Base-by-base conservation (phyloP, 2,797 vertebrate species). In the Paedocypris micromegethes region DNA sequence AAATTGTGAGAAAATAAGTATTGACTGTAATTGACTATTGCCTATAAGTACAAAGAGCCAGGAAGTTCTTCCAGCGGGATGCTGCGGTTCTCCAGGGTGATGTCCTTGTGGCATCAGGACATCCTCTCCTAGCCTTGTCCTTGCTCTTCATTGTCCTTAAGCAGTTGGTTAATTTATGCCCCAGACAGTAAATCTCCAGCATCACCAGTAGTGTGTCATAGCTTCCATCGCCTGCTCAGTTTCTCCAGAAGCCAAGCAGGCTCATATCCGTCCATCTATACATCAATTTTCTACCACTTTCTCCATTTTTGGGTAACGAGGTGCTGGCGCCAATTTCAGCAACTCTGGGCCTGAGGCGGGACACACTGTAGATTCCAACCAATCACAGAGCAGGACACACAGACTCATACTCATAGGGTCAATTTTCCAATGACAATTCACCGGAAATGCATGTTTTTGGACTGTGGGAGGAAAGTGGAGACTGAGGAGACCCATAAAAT, bases 51-150 rank as follows among this genome's bases (percentile, higher is more conserved):
- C 68, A 71, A 0, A 3, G 3, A 43, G 42, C 9, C 9, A 38
- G 52, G 9, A 8, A 39, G 9, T 40, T 9, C 5, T 42, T 54
- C 8, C 49, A 70, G 56, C 23, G 6, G 62, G 58, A 71, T 74
- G 64, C 56, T 54, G 49, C 64, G 45, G 68, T 53, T 66, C 54
- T 62, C 37, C 44, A 47, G 57, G 42, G 37, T 72, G 47, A 58
- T 69, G 54, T 71, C 46, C 72, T 66, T 61, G 68, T 69, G 69
- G 59, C 52, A 55, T 44, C 41, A 50, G 60, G 65, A 56, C 54
- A 68, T 55, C 50, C 57, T 72, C 57, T 64, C 6, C 23, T 56
- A 41, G 57, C 8, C 39, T 45, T 58, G 40, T 37, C 58, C 49
- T 61, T 46, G 38, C 47, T 59, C 51, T 46, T 53, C 7, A 68